Base-by-base conservation (phyloP, 2,888 invertebrate genomes). In the Steinernema carpocapsae region DNA sequence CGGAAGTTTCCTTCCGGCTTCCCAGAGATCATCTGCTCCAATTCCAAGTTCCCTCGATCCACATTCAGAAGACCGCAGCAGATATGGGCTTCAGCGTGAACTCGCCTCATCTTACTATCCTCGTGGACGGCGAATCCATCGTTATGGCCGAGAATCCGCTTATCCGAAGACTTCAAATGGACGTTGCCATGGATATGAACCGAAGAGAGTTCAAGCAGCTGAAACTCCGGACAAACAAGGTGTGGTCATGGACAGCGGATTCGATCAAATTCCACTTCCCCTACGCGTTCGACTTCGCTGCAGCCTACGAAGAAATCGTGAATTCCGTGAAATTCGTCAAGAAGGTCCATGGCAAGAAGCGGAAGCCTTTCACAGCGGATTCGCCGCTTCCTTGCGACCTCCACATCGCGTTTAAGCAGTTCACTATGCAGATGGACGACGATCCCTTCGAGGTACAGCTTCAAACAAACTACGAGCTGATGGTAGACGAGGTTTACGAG, bases 401-500 rank as follows among this genome's bases (percentile, higher is more conserved):
- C 82, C 91, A 93, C 73, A 93, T 97, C 64, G 93, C 93, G 90
- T 93, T 94, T 85, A 89, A 89, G 87, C 93, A 93, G 85, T 92
- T 95, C 85, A 88, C 93, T 0, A 92, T 99, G 82, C 95, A 97
- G 90, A 92, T 99, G 89, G 93, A 93, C 80, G 99, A 99, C 87
- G 97, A 99, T 91, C 97, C 97, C 0, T 97, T 99, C 87, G 99
- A 99, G 89, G 83, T 79, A 14, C 77, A 78, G 14, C 73, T 99
- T 7, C 91, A 96, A 0, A 95, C 97, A 84, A 97, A 97, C 88
- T 97, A 94, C 88, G 96, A 96, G 82, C 90, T 97, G 0, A 88
- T 96, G 70, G 94, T 94, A 85, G 97, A 99, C 86, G 97, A 99
- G 88, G 94, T 94, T 85, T 92, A 93, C 83, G 97, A 99, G 88